Evolutionary conservation across 1,140 invertebrate species (phyloP).

Genomic region (Pseudobourletiella spinata): DNA sequence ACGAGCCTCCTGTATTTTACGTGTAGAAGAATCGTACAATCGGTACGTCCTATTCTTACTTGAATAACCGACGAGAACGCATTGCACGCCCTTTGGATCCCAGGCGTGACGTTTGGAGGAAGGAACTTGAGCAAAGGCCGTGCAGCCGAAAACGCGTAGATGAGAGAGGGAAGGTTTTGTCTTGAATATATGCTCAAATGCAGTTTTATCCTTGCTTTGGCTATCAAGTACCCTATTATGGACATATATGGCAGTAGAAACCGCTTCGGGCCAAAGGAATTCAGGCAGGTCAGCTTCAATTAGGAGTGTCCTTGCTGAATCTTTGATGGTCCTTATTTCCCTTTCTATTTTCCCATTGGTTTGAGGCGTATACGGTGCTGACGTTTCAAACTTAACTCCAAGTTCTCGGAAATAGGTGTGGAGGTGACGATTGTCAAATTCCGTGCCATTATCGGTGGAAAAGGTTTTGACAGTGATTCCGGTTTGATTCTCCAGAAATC

Average conservation of each 20-base stretch:
- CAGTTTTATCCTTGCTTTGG: not conserved
- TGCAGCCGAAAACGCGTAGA: too few relatives aligned
- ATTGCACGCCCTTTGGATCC: not conserved
- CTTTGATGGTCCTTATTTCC: slow-evolving; percentile 39
- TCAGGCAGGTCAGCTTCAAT: slow-evolving; percentile 39
- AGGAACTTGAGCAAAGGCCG: too few relatives aligned
- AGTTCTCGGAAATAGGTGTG: not conserved
- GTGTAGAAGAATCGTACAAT: not conserved
- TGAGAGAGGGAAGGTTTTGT: not conserved
- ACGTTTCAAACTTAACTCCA: slow-evolving; percentile 45
- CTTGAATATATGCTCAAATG: not conserved
- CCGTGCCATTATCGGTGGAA: slow-evolving; percentile 43
- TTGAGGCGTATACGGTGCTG: slow-evolving; percentile 44
- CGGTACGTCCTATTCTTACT: not conserved
- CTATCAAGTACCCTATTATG: slow-evolving; percentile 37
- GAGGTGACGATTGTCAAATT: slow-evolving; percentile 38
- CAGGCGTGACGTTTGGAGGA: not conserved
- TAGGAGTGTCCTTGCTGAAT: slow-evolving; percentile 36
- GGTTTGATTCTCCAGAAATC: slow-evolving; percentile 37
- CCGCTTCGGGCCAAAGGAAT: slow-evolving; percentile 44
- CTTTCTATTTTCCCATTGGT: slow-evolving; percentile 47
- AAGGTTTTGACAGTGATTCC: slow-evolving; percentile 37
- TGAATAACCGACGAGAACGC: not conserved
- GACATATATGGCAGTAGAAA: slow-evolving; percentile 41
- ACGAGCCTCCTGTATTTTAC: not conserved